Evolutionary conservation across 2,113 vertebrate species (phyloP).

Genomic region (Prolemur simus): DNA sequence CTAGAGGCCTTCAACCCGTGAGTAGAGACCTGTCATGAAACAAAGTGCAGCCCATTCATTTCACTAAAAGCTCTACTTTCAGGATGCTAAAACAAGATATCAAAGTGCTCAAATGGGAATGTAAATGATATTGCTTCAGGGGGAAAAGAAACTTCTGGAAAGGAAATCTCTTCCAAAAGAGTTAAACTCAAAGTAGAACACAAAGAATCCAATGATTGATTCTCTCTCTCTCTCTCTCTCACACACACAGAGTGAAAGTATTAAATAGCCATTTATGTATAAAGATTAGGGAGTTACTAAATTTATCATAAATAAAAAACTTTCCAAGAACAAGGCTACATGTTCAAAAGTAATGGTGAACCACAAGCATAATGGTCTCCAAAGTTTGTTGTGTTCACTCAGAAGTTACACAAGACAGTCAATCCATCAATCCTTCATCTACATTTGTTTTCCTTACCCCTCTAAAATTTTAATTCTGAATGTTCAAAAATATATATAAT

Average conservation of each 20-base stretch:
- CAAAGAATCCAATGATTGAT: neutral
- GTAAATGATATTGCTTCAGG: neutral
- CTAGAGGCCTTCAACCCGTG: neutral
- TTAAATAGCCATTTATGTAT: conserved; percentile 5
- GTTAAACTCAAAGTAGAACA: neutral
- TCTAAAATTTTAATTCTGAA: neutral
- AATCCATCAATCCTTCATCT: neutral
- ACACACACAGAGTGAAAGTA: neutral
- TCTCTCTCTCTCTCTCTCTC: neutral
- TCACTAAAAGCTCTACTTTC: neutral
- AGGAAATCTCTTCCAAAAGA: neutral
- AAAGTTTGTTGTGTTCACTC: neutral
- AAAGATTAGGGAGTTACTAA: neutral
- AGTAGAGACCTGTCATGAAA: neutral
- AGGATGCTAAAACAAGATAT: conserved; percentile 11
- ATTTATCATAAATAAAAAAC: conserved; percentile 15
- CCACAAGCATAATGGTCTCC: neutral
- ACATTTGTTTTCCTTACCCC: neutral
- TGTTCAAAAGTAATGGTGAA: conserved; percentile 4
- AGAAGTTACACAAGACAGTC: neutral
- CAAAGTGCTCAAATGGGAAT: neutral
- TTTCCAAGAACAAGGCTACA: neutral
- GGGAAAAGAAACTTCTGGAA: neutral
- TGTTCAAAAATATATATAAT: neutral
- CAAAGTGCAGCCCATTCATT: neutral